Evolutionary conservation across 2,797 vertebrate species (phyloP), one percentile per base, ranked within the genome.

Genomic region (Sebastes trivittatus): DNA sequence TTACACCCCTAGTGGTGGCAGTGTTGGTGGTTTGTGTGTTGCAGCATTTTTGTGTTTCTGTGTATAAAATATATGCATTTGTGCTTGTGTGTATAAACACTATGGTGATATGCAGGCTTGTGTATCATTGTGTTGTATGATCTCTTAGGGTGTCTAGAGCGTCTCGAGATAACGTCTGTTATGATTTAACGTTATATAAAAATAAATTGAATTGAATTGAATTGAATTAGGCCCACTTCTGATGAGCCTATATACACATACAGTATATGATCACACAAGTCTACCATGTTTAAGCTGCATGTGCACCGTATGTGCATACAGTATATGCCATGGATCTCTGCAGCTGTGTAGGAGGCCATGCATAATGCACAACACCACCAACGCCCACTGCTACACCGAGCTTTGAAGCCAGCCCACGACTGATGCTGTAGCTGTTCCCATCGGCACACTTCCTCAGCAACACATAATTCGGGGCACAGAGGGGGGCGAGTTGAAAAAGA

Each of bases 341-440:
- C 56, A 11, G 71, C 76, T 77, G 85, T 83, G 90, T 92, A 87
- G 91, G 91, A 92, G 90, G 78, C 71, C 84, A 89, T 92, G 91
- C 87, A 94, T 94, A 90, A 93, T 94, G 86, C 87, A 92, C 82
- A 73, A 70, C 80, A 54, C 46, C 46, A 49, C 46, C 46, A 49
- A 20, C 18, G 7, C 46, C 52, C 72, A 75, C 77, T 82, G 82
- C 85, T 68, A 65, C 67, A 36, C 79, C 84, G 74, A 64, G 90
- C 90, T 93, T 93, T 92, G 91, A 93, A 91, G 90, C 59, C 74
- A 75, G 72, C 78, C 75, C 67, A 56, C 82, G 58, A 81, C 81
- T 83, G 87, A 89, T 84, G 86, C 42, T 83, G 61, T 67, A 89
- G 87, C 82, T 74, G 77, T 79, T 80, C 70, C 78, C 78, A 72